phyloP scores from a whole-genome alignment of 2,113 vertebrate species.

The Hipposideros armiger region DNA sequence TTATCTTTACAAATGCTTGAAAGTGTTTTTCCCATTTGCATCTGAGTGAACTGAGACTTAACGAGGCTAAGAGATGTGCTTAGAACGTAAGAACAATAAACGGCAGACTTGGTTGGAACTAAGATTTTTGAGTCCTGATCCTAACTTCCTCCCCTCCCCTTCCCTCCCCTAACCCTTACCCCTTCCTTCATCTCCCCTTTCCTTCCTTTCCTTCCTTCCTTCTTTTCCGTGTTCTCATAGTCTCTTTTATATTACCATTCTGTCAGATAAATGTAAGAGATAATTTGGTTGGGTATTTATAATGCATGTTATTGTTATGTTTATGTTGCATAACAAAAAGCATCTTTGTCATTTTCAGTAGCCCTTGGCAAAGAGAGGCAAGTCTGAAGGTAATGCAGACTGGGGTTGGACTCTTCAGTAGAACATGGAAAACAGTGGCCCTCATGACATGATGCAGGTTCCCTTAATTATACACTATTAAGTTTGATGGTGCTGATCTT shows the following conservation, averaged over 20 bases:
- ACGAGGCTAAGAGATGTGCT: not conserved
- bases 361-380: not conserved
- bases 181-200: not conserved
- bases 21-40: not conserved
- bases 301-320: not conserved
- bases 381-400: not conserved
- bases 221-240: not conserved
- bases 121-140: not conserved
- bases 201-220: no score
- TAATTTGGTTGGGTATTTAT: not conserved
- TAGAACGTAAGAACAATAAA: not conserved
- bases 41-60: not conserved
- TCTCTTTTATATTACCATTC: not conserved
- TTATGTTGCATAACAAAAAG: not conserved
- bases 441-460: not conserved
- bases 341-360: not conserved
- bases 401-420: not conserved
- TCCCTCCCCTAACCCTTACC: not conserved
- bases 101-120: not conserved
- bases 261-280: not conserved
- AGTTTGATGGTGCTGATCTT: not conserved
- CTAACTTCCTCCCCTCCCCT: no score
- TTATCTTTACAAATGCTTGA: not conserved
- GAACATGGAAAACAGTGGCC: not conserved
- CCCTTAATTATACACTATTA: not conserved